Percentiles rank a stretch among this genome's conserved stretches.
phyloP scores from a whole-genome alignment of 1,140 invertebrate genomes.

The Phymastichus coffea region DNA sequence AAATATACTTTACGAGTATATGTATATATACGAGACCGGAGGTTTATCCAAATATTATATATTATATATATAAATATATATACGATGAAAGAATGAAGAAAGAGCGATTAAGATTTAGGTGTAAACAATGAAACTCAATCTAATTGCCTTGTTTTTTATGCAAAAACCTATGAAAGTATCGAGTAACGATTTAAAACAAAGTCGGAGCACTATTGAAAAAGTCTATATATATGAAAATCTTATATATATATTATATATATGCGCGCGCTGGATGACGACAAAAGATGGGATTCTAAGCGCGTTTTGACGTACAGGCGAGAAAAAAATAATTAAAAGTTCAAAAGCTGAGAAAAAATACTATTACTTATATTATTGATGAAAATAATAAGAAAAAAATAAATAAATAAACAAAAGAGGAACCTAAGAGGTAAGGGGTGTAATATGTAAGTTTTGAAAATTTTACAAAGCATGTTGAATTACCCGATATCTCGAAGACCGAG shows the following conservation, averaged over 20 bases:
- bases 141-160: slow-evolving; percentile 58
- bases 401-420: slow-evolving; percentile 23
- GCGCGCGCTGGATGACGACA: slow-evolving; percentile 27
- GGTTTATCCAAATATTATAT: slow-evolving; percentile 39
- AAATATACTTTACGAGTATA: slow-evolving; percentile 41
- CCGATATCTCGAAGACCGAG: slow-evolving; percentile 36
- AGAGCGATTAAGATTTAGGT: slow-evolving; percentile 44
- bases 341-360: slow-evolving; percentile 39
- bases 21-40: slow-evolving; percentile 42
- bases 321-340: slow-evolving; percentile 45
- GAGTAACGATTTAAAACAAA: slow-evolving; percentile 46
- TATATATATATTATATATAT: slow-evolving; percentile 37
- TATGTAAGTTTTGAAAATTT: slow-evolving; percentile 47
- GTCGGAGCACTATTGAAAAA: slow-evolving; percentile 40
- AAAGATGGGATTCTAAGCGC: slow-evolving; percentile 31
- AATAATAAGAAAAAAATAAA: slow-evolving; percentile 26
- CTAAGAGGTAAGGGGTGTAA: slow-evolving; percentile 27
- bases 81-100: slow-evolving; percentile 25
- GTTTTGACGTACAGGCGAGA: no score
- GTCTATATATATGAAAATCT: slow-evolving; percentile 29
- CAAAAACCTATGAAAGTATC: slow-evolving; percentile 52
- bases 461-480: slow-evolving; percentile 42
- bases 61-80: slow-evolving; percentile 36
- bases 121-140: slow-evolving; percentile 53
- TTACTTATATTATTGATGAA: slow-evolving; percentile 34